Evolutionary conservation across 2,888 invertebrate genomes (phyloP).

Genomic region (Dynastes tityus): DNA sequence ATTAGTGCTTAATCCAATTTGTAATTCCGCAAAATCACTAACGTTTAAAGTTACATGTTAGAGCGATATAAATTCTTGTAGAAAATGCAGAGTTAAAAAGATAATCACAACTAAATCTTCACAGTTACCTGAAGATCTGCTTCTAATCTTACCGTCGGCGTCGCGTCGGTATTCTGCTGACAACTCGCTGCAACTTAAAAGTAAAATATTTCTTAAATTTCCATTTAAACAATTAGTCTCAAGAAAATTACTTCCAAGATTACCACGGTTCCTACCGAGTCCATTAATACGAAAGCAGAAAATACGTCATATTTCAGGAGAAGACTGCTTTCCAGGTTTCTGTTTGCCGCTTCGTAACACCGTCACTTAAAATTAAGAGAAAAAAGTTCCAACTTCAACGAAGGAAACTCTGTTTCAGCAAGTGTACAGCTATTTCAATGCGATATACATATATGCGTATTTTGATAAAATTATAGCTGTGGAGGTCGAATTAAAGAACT

Average conservation of each 20-base stretch:
- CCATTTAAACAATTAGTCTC: slow-evolving; percentile 56
- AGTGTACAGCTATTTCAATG: too few relatives aligned
- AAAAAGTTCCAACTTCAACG: not conserved
- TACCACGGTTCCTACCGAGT: slow-evolving; percentile 47
- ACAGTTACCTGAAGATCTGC: slow-evolving; percentile 17
- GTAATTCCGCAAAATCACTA: not conserved
- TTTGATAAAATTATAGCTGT: too few relatives aligned
- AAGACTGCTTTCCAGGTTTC: not conserved
- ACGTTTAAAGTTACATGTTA: not conserved
- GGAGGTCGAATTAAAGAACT: too few relatives aligned
- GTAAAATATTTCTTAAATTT: slow-evolving; percentile 51
- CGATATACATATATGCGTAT: too few relatives aligned
- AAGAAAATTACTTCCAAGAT: slow-evolving; percentile 55
- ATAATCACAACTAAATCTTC: slow-evolving; percentile 39
- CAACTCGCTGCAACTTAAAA: slow-evolving; percentile 43
- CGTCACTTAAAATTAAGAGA: not conserved
- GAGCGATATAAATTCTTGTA: not conserved
- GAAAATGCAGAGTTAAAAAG: slow-evolving; percentile 24
- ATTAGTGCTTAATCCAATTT: not conserved
- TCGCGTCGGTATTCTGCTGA: slow-evolving; percentile 28
- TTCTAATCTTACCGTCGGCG: slow-evolving; percentile 19
- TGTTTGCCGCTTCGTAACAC: not conserved
- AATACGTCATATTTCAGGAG: slow-evolving; percentile 23
- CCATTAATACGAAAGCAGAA: slow-evolving; percentile 24
- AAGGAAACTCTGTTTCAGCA: too few relatives aligned